These are phyloP conservation scores for Nemotelus pantherinus DNA, from an alignment of 2,888 invertebrate genomes.

Conservation along the genomic window DNA sequence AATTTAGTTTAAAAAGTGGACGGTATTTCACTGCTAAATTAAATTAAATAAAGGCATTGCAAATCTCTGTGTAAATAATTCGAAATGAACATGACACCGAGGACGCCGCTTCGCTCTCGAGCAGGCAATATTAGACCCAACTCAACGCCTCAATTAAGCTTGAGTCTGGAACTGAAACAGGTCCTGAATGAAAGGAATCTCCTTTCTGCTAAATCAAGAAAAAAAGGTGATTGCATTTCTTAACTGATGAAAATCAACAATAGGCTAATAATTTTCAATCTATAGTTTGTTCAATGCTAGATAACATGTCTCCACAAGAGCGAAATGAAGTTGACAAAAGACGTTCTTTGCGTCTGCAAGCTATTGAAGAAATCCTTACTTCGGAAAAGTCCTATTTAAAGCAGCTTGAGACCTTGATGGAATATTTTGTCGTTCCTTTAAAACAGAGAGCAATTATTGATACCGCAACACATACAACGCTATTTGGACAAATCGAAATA, in stretches of 20 bases:
- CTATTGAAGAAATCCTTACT: constrained; percentile 74
- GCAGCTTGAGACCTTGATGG: constrained; percentile 73
- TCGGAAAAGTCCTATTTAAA: constrained; percentile 76
- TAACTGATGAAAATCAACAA: no score
- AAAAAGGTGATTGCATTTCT: constrained; percentile 64
- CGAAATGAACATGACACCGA: constrained; percentile 24
- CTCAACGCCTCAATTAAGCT: constrained; percentile 66
- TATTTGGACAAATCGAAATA: constrained; percentile 73
- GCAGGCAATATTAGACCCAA: not conserved
- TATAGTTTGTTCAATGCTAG: constrained; percentile 69
- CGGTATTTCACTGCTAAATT: no score
- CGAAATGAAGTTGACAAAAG: constrained; percentile 60
- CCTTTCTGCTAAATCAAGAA: constrained; percentile 70
- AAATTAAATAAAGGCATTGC: no score
- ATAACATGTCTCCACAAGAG: constrained; percentile 57
- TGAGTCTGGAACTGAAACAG: constrained; percentile 70
- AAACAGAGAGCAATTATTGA: constrained; percentile 67
- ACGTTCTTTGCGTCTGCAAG: constrained; percentile 65
- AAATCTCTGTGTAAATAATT: no score
- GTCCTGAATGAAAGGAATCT: constrained; percentile 72
- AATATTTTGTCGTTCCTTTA: constrained; percentile 72
- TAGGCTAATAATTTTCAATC: constrained; percentile 17
- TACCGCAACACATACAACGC: constrained; percentile 65
- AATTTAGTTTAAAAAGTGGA: no score
- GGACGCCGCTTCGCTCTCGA: constrained; percentile 25